Percentiles rank a stretch among this genome's conserved stretches.
These are phyloP conservation scores for Carposina sasakii DNA, from an alignment of 1,140 invertebrate species.

Conservation along the genomic window DNA sequence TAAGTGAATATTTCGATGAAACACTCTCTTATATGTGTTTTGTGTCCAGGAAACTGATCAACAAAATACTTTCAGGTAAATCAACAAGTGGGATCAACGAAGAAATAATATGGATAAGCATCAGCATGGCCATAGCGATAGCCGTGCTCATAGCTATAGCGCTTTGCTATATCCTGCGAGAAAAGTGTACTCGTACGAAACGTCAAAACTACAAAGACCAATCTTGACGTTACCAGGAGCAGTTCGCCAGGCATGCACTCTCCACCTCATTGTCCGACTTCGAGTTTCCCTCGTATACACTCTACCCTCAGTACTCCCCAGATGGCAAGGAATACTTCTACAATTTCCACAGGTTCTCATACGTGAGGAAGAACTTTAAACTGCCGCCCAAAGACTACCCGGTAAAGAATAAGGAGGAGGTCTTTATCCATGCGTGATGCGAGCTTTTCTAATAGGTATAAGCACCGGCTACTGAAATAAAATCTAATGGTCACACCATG, in stretches of 20 bases:
- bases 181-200: slow-evolving; percentile 86
- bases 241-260: slow-evolving; percentile 61
- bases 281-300: slow-evolving; percentile 54
- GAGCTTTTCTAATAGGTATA: no score
- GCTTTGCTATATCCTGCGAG: slow-evolving; percentile 83
- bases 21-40: no score
- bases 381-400: slow-evolving; percentile 59
- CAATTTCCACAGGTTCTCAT: slow-evolving; percentile 63
- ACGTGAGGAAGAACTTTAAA: slow-evolving; percentile 55
- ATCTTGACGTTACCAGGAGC: slow-evolving; percentile 75
- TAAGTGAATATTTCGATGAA: no score
- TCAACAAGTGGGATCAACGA: slow-evolving; percentile 87
- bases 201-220: slow-evolving; percentile 80
- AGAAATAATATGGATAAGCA: slow-evolving; percentile 89
- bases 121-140: slow-evolving; percentile 88
- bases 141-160: slow-evolving; percentile 85
- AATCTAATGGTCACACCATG: no score
- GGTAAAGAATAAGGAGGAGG: background rate
- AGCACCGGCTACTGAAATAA: no score
- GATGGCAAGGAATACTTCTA: slow-evolving; percentile 65
- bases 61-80: slow-evolving; percentile 78
- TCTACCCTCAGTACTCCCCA: slow-evolving; percentile 62
- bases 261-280: slow-evolving; percentile 52
- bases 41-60: no score
- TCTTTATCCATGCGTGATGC: background rate